Evolutionary conservation across 2,888 invertebrate genomes (phyloP).

Genomic region (Sipha maydis): DNA sequence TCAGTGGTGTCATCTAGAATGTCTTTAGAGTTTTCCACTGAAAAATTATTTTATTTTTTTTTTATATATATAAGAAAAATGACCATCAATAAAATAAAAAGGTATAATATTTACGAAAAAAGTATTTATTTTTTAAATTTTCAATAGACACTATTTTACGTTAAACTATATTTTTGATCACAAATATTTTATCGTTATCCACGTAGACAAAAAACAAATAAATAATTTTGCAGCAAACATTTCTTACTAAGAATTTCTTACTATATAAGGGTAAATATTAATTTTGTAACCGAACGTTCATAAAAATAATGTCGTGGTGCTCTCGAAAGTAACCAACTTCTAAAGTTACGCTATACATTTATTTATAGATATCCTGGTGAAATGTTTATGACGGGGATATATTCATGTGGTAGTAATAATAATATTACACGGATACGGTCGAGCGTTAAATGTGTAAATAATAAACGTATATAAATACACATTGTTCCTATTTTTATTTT

Average conservation of each 20-base stretch:
- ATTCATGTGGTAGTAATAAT: not conserved
- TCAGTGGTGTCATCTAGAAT: constrained; percentile 15
- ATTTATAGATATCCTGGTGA: not conserved
- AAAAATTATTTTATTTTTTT: constrained; percentile 27
- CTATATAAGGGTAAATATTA: not conserved
- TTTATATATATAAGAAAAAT: constrained; percentile 14
- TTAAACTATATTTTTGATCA: not conserved
- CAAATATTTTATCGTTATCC: not conserved
- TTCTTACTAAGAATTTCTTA: not conserved
- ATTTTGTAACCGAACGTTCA: not conserved
- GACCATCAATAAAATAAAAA: not conserved
- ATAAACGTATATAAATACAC: not conserved
- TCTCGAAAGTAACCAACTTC: not conserved
- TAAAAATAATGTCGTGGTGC: not conserved
- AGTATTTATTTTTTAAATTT: constrained; percentile 27
- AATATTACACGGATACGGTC: not conserved
- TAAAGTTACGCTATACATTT: not conserved
- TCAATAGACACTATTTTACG: not conserved
- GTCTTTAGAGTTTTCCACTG: constrained; percentile 23
- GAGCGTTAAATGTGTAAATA: not conserved
- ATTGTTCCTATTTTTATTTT: not conserved
- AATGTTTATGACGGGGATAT: not conserved
- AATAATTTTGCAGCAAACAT: not conserved
- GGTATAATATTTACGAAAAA: not conserved
- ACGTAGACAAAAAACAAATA: no score